Percentiles rank a stretch among this genome's conserved stretches.
These are phyloP conservation scores for Gambusia holbrooki DNA, from an alignment of 2,113 vertebrate genomes.

Conservation along the genomic window DNA sequence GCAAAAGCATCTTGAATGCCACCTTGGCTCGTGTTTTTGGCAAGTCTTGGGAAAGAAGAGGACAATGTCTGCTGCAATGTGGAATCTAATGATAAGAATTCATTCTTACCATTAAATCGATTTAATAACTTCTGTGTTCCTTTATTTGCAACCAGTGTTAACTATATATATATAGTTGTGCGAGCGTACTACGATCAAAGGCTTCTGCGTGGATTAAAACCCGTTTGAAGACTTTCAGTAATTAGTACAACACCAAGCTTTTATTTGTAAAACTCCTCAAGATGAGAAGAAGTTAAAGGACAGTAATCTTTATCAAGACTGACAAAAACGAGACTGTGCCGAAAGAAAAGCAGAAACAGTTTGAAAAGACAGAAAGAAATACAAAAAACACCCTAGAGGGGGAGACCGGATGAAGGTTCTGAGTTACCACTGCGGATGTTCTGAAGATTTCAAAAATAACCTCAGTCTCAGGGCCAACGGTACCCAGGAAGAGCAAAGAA, in stretches of 20 bases:
- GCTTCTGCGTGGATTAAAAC: conserved; percentile 16
- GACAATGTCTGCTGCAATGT: not conserved
- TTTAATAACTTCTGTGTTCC: conserved; percentile 6
- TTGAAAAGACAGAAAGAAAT: conserved; percentile 28
- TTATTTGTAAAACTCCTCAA: conserved; percentile 73
- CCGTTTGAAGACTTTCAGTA: conserved; percentile 38
- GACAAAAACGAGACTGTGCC: conserved; percentile 48
- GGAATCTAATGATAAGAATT: conserved; percentile 18
- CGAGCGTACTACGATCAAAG: not conserved
- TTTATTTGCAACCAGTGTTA: conserved; percentile 10
- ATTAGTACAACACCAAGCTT: conserved; percentile 74
- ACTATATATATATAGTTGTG: conserved; percentile 5
- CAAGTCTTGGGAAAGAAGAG: conserved; percentile 27
- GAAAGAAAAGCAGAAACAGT: not conserved
- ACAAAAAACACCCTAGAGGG: not conserved
- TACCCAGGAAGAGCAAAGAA: too few species aligned
- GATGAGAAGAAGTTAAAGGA: conserved; percentile 70
- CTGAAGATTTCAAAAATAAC: not conserved
- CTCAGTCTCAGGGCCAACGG: not conserved
- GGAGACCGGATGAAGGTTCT: too few species aligned
- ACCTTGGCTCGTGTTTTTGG: conserved; percentile 4
- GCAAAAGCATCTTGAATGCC: conserved; percentile 25
- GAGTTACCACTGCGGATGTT: too few species aligned
- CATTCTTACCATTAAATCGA: conserved; percentile 4
- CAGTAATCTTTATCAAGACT: conserved; percentile 78